Evolutionary conservation across 2,113 vertebrate species (phyloP), one percentile per base, ranked within the genome.

Genomic region (Otolemur garnettii): DNA sequence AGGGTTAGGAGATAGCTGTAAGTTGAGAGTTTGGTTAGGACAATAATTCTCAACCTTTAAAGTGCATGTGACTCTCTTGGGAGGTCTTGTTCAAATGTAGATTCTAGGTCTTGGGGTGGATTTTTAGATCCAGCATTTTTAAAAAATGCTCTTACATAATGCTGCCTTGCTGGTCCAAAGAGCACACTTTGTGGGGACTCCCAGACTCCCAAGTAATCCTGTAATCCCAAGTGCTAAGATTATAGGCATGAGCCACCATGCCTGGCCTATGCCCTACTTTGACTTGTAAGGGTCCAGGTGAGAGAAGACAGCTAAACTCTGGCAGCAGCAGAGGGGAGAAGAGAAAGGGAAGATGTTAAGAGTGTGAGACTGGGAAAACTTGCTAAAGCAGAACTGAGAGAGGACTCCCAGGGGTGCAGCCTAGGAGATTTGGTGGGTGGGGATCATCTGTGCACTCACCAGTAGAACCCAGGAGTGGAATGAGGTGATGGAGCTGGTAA

Each of bases 71-170:
- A 83, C 42, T 78, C 77, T 45, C 77, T 19, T 62, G 18, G 13
- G 22, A 4, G 5, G 11, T 78, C 64, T 92, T 42, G 50, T 87
- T 94, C 85, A 74, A 92, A 62, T 94, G 81, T 38, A 83, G 75
- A 66, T 93, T 85, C 33, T 75, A n/a, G 62, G 86, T 80, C 84
- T 88, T 88, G 85, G 60, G 21, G 24, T 66, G 17, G 55, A 9
- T n/a, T 69, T 69, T 89, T 69, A 88, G 77, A 59, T 21, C 50
- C 69, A 86, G 30, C 38, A 45, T 71, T 59, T 87, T 93, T 7
- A 62, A 50, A 22, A 72, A 64, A 26, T 10, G 26, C 9, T 69
- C 53, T 3, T 13, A 53, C 66, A 60, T 38, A 28, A 14, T 30
- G 19, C 66, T 21, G 55, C 50, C 18, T 66, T n/a, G 45, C 13